phyloP scores from a whole-genome alignment of 2,113 vertebrate species.

The Myocastor coypus region DNA sequence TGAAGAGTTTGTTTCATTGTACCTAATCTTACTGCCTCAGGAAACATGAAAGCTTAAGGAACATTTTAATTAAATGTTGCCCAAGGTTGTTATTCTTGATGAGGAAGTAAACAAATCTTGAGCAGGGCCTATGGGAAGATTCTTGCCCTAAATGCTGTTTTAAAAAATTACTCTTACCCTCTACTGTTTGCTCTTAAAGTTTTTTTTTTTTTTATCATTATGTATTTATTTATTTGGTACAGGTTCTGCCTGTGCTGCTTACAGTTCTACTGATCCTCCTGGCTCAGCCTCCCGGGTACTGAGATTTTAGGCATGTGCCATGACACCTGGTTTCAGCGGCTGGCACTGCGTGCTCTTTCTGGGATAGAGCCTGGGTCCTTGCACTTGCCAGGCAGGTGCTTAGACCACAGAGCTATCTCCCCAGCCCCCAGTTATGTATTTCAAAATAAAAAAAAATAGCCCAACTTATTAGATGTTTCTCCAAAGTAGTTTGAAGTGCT shows the following conservation, averaged over 20 bases:
- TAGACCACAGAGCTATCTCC: too few relatives aligned
- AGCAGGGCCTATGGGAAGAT: slow-evolving; percentile 14
- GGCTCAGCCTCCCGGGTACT: too few relatives aligned
- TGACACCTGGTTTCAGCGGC: too few relatives aligned
- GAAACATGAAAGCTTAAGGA: slow-evolving; percentile 68
- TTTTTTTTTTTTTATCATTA: too few relatives aligned
- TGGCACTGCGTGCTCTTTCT: too few relatives aligned
- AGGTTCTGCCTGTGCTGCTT: too few relatives aligned
- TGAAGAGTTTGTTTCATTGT: slow-evolving; percentile 52
- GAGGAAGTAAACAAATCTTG: slow-evolving; percentile 76
- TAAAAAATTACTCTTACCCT: slow-evolving; percentile 49
- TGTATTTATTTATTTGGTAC: too few relatives aligned
- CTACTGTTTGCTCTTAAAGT: slow-evolving; percentile 35
- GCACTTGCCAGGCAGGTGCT: too few relatives aligned
- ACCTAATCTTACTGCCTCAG: slow-evolving; percentile 33
- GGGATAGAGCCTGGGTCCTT: too few relatives aligned
- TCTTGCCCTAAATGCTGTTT: slow-evolving; percentile 53
- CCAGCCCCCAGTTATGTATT: not conserved
- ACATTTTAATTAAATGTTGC: slow-evolving; percentile 79
- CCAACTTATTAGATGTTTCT: slow-evolving; percentile 8
- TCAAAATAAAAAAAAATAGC: slow-evolving; percentile 42
- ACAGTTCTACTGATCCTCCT: too few relatives aligned
- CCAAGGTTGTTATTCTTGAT: slow-evolving; percentile 70
- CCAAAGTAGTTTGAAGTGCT: not conserved
- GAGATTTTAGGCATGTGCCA: too few relatives aligned